These are phyloP conservation scores for Melanerpes formicivorus DNA, from an alignment of 2,113 vertebrate genomes.

Conservation along the genomic window DNA sequence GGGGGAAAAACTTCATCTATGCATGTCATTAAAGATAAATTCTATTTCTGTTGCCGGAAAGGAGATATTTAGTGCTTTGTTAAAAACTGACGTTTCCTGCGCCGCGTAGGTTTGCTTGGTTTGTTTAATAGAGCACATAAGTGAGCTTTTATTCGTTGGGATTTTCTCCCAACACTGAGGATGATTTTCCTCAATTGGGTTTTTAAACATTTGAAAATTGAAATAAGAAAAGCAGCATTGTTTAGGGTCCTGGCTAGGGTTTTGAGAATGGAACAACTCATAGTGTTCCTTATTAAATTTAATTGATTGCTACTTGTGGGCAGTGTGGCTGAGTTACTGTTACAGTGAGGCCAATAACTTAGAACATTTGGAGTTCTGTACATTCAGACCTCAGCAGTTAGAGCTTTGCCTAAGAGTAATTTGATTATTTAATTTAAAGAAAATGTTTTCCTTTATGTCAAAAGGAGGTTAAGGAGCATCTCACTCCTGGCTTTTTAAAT, in stretches of 20 bases:
- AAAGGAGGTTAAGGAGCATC: neutral
- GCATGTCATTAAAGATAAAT: neutral
- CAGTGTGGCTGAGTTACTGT: constrained; percentile 34
- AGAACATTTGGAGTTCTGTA: neutral
- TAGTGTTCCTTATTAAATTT: constrained; percentile 49
- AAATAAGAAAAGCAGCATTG: constrained; percentile 36
- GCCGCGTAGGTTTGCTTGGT: neutral
- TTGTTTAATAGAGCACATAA: constrained; percentile 19
- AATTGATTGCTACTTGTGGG: constrained; percentile 49
- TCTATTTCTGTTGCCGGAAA: neutral
- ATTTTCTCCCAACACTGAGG: constrained; percentile 7
- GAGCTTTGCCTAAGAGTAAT: neutral
- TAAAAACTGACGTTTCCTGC: constrained; percentile 13
- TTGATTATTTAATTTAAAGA: neutral
- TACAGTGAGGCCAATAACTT: constrained; percentile 49
- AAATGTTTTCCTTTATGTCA: neutral
- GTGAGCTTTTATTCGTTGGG: constrained; percentile 24
- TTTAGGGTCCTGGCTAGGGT: constrained; percentile 8
- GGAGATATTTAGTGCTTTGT: neutral
- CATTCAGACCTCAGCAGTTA: constrained; percentile 3
- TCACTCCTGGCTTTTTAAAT: neutral
- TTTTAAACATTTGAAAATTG: constrained; percentile 30
- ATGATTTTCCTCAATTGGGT: constrained; percentile 22
- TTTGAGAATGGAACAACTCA: neutral
- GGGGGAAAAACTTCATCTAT: neutral